Conservation (phyloP, 1,140 invertebrate genomes). For the Diplogasteroides magnus region DNA sequence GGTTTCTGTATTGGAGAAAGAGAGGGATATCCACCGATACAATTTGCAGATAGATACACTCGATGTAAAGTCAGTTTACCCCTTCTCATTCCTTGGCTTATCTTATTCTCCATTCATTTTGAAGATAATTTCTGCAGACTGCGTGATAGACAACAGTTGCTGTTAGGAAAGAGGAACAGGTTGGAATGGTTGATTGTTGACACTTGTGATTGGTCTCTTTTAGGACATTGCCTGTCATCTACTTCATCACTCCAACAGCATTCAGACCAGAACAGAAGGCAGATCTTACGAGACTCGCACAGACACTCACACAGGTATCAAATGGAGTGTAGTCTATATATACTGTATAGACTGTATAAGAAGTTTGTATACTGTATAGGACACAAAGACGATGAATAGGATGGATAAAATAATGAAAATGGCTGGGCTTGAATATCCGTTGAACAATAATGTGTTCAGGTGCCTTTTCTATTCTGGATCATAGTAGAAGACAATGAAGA, state of each 20-base stretch:
- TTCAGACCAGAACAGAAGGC: conserved; percentile 83
- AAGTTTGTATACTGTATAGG: too few relatives aligned
- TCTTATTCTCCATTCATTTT: too few relatives aligned
- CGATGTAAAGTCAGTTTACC: not conserved
- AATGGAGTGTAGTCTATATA: not conserved
- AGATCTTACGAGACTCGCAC: conserved; percentile 81
- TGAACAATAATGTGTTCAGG: too few relatives aligned
- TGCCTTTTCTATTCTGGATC: conserved; percentile 50
- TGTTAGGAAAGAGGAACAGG: not conserved
- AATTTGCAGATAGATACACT: conserved; percentile 3
- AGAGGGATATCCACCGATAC: conserved; percentile 1
- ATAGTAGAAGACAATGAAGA: conserved; percentile 46
- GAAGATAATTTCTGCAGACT: conserved; percentile 8
- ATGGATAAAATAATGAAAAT: too few relatives aligned
- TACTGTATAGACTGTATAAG: not conserved
- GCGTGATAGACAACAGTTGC: not conserved
- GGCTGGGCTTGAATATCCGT: too few relatives aligned
- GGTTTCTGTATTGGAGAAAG: not conserved
- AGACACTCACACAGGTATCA: conserved; percentile 73
- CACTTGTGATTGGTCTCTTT: too few relatives aligned
- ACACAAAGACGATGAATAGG: too few relatives aligned
- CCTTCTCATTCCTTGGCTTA: not conserved
- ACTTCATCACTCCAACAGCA: conserved; percentile 86
- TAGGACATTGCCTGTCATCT: conserved; percentile 21
- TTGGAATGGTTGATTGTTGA: too few relatives aligned